Conservation (phyloP, 1,140 invertebrate species). For the Scaptomyza montana region DNA sequence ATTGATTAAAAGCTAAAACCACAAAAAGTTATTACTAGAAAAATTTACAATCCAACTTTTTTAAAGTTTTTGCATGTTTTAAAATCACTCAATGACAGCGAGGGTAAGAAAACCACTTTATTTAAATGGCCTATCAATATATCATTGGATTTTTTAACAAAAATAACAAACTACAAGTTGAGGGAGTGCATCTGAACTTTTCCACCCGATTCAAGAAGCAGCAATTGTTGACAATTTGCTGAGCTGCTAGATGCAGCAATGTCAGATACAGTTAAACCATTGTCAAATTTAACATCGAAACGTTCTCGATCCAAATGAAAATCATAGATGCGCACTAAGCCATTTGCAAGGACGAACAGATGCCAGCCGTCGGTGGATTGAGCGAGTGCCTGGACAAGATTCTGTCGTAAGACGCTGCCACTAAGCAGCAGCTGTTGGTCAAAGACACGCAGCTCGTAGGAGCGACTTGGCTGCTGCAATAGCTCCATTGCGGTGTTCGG, state of each 20-base stretch:
- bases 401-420: conserved; percentile 63
- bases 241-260: conserved; percentile 55
- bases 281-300: background rate
- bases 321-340: conserved; percentile 65
- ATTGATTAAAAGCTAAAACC: too few species aligned
- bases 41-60: too few species aligned
- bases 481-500: conserved; percentile 64
- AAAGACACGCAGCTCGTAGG: conserved; percentile 68
- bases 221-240: conserved; percentile 46
- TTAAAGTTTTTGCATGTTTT: background rate
- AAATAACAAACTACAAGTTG: conserved; percentile 56
- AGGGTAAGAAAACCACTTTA: conserved; percentile 42
- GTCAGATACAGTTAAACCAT: conserved; percentile 30
- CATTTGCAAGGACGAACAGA: conserved; percentile 68
- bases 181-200: conserved; percentile 56
- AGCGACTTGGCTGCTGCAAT: conserved; percentile 56
- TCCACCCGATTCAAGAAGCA: conserved; percentile 45
- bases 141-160: conserved; percentile 28
- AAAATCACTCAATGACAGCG: background rate
- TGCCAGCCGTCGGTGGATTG: conserved; percentile 73
- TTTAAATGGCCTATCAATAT: conserved; percentile 23
- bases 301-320: conserved; percentile 71
- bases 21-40: too few species aligned
- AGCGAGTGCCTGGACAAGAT: conserved; percentile 69
- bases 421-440: conserved; percentile 75